phyloP scores from a whole-genome alignment of 2,888 invertebrate species.

The Danaus chrysippus region DNA sequence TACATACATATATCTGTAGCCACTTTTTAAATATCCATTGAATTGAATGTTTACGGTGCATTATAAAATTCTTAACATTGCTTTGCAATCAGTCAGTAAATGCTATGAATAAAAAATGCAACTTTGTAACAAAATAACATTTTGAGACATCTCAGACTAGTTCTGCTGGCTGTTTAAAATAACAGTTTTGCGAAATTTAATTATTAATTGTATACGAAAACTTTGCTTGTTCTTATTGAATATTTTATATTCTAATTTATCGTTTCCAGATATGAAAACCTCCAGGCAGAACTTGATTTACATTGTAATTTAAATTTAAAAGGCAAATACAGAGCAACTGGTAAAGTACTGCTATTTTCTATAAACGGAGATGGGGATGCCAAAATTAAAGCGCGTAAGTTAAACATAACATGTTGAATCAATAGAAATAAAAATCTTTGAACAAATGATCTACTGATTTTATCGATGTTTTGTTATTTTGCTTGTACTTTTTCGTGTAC shows the following conservation, averaged over 20 bases:
- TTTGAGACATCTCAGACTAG: neutral
- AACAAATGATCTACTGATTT: neutral
- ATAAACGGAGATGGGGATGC: constrained; percentile 63
- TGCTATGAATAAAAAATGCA: neutral
- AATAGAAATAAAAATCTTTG: neutral
- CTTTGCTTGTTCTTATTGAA: neutral
- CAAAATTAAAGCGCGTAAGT: constrained; percentile 45
- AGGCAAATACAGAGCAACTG: constrained; percentile 56
- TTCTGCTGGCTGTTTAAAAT: neutral
- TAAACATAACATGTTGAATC: neutral
- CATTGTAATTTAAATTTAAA: constrained; percentile 51
- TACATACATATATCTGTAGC: too few relatives aligned
- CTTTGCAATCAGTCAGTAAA: too few relatives aligned
- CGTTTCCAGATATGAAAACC: constrained; percentile 42
- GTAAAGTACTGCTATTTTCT: constrained; percentile 50
- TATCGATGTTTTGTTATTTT: neutral
- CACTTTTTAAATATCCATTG: too few relatives aligned
- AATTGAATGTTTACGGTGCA: constrained; percentile 35
- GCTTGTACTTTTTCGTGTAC: neutral
- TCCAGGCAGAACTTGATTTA: constrained; percentile 40
- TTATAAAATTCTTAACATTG: too few relatives aligned
- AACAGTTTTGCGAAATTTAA: neutral
- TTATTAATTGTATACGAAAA: neutral
- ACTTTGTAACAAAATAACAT: neutral
- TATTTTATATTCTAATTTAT: neutral